These are phyloP conservation scores for Merluccius polli DNA, from an alignment of 2,797 vertebrate genomes.

Conservation along the genomic window DNA sequence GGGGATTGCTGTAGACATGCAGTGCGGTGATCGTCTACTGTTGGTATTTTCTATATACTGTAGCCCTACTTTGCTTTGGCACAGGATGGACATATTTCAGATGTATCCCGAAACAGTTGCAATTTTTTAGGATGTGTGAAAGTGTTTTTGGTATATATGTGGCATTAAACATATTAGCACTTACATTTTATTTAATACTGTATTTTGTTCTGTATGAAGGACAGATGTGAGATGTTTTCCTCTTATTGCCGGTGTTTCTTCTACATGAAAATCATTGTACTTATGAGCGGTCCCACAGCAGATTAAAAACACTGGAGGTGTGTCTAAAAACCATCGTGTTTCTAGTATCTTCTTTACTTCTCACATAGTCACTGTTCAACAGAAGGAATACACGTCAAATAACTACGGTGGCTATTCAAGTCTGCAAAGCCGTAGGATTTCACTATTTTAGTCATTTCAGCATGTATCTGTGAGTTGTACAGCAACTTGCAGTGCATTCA, in stretches of 20 bases:
- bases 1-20: background rate
- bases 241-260: background rate
- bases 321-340: background rate
- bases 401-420: background rate
- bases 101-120: background rate
- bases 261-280: background rate
- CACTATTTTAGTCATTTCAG: no score
- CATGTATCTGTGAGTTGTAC: no score
- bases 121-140: constrained; percentile 1
- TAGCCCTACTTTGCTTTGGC: background rate
- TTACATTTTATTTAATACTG: background rate
- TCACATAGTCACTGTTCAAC: background rate
- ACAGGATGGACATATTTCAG: background rate
- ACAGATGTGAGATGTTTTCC: background rate
- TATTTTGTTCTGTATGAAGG: background rate
- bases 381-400: background rate
- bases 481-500: no score
- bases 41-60: background rate
- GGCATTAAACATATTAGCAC: background rate
- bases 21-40: background rate
- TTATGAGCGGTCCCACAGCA: background rate
- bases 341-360: background rate
- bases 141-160: background rate
- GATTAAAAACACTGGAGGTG: background rate
- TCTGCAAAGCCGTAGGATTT: no score